Percentiles rank a stretch among this genome's conserved stretches.
phyloP scores from a whole-genome alignment of 2,797 vertebrate species.

The Chiloscyllium punctatum region DNA sequence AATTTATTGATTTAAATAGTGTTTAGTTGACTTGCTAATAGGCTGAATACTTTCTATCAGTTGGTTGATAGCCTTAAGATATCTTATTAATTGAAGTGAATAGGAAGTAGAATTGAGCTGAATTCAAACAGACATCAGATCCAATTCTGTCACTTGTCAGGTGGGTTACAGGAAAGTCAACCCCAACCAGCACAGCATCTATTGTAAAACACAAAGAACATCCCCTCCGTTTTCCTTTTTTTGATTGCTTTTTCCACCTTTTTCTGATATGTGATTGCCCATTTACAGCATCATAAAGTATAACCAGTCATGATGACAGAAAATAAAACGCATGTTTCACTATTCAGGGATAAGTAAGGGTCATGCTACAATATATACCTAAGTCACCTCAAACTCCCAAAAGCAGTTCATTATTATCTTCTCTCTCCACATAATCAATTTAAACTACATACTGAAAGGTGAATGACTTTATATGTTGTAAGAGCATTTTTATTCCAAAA shows the following conservation, averaged over 20 bases:
- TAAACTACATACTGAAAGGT: neutral
- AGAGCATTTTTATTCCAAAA: conserved; percentile 10
- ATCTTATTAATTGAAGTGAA: neutral
- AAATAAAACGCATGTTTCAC: neutral
- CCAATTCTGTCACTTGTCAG: neutral
- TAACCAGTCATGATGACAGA: neutral
- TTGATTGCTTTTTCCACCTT: neutral
- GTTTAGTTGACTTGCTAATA: neutral
- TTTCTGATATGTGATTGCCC: neutral
- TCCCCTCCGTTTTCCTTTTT: neutral
- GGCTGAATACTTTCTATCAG: neutral
- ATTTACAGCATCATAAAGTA: neutral
- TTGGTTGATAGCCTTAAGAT: neutral
- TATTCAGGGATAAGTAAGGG: neutral
- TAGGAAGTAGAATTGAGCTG: neutral
- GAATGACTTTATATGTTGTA: neutral
- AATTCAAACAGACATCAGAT: neutral
- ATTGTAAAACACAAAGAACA: neutral
- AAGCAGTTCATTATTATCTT: neutral
- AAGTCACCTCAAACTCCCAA: neutral
- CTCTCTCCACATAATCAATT: neutral
- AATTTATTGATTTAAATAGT: neutral
- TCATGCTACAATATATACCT: neutral
- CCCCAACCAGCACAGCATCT: neutral
- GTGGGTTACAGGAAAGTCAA: neutral